Evolutionary conservation across 2,113 vertebrate genomes (phyloP), one percentile per base, ranked within the genome.

Genomic region (Rhea pennata): DNA sequence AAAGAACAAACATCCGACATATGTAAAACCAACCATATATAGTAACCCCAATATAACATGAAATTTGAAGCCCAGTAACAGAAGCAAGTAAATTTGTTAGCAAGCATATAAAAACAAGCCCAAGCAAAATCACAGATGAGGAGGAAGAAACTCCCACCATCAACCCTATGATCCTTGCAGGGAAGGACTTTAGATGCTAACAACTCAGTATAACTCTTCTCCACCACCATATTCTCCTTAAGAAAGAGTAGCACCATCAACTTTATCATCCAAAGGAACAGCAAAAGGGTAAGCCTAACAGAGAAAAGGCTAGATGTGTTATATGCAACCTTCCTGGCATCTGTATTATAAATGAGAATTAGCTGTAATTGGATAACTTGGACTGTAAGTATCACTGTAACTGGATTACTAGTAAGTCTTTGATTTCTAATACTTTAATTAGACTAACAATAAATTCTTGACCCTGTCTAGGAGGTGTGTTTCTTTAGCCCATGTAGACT

Each of bases 191-290:
- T n/a, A 74, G 10, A 46, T 33, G 20, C n/a, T 75, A 23, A 17
- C 66, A 58, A 66, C 13, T 31, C 1, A 2, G 4, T 15, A 22
- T 14, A 72, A 16, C 5, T n/a, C 48, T 0, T 0, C 5, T 92
- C 8, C 4, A 3, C 4, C 70, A 15, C 40, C 27, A 16, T 33
- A 61, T 61, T 66, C 15, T 85, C 21, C 50, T 85, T 62, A 82
- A 76, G 24, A 9, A 66, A 75, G 13, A n/a, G 9, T 42, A 74
- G 61, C 27, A 53, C 50, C 24, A 23, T 56, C 56, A 50, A 2
- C 78, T 61, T 66, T 17, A 46, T 81, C 23, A 61, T 4, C 10
- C 9, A 73, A 20, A 65, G 27, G 15, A 67, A 31, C 20, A 62
- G 61, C 23, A 22, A 26, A 77, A 61, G 80, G 4, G 10, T 16